Conservation (phyloP, 2,888 invertebrate genomes). For the Dasypogon diadema region DNA sequence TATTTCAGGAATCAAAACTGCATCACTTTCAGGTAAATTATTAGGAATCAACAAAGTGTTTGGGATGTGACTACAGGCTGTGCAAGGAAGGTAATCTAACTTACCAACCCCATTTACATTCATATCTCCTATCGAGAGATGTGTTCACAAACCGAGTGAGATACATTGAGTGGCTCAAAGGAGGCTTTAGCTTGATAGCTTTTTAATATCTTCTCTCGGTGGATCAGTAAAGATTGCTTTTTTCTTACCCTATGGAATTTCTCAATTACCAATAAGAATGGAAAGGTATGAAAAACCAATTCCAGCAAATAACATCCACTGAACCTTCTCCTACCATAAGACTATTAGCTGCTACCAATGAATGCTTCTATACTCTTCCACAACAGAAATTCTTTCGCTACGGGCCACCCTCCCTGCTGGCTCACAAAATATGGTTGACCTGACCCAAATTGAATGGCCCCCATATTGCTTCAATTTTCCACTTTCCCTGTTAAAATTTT, state of each 20-base stretch:
- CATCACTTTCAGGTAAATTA: too few relatives aligned
- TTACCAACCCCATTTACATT: constrained; percentile 1
- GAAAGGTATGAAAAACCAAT: constrained; percentile 49
- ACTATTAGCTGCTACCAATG: constrained; percentile 32
- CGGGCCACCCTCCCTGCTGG: constrained; percentile 31
- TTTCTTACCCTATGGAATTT: constrained; percentile 36
- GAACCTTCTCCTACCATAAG: constrained; percentile 35
- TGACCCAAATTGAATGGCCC: constrained; percentile 50
- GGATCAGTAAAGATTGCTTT: constrained; percentile 40
- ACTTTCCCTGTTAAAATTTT: constrained; percentile 47
- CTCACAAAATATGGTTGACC: constrained; percentile 47
- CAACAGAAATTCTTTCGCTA: constrained; percentile 15
- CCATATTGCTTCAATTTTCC: constrained; percentile 50
- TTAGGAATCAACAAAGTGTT: too few relatives aligned
- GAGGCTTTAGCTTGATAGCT: constrained; percentile 37
- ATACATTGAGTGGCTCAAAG: constrained; percentile 9
- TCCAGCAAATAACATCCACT: constrained; percentile 30
- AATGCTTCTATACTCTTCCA: neutral
- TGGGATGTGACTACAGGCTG: too few relatives aligned
- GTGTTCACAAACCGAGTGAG: neutral
- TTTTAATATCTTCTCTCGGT: constrained; percentile 29
- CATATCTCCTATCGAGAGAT: constrained; percentile 2
- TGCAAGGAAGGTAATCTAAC: too few relatives aligned
- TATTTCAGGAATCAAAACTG: too few relatives aligned
- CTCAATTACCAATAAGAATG: constrained; percentile 49